Percentiles rank a stretch among this genome's conserved stretches.
Conservation (phyloP, 2,113 vertebrate genomes). For the Cryptotis parvus region DNA sequence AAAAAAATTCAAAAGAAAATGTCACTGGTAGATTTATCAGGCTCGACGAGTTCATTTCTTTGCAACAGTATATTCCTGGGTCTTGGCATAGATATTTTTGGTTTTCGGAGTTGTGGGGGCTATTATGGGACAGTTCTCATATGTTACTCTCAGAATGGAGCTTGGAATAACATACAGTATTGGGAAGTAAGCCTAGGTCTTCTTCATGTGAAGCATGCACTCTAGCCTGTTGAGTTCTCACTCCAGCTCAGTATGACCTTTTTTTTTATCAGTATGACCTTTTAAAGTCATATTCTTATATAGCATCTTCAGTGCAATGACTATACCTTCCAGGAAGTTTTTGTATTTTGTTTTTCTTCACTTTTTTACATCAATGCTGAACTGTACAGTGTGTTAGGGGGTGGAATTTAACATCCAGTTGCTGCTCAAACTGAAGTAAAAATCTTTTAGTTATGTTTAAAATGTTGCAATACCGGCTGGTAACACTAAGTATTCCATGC, state of each 20-base stretch:
- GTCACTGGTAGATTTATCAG: not conserved
- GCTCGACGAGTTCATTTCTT: not conserved
- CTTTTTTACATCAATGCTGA: slow-evolving; percentile 42
- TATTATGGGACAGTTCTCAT: no score
- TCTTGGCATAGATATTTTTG: not conserved
- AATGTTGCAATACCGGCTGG: not conserved
- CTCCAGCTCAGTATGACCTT: no score
- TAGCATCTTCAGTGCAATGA: not conserved
- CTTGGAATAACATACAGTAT: no score
- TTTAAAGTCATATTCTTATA: not conserved
- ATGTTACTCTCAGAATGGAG: no score
- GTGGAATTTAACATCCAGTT: slow-evolving; percentile 38
- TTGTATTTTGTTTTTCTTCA: not conserved
- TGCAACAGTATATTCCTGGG: not conserved
- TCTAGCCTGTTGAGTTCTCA: no score
- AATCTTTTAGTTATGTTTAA: slow-evolving; percentile 22
- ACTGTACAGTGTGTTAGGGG: not conserved
- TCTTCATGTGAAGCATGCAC: no score
- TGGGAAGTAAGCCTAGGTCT: no score
- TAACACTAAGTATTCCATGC: not conserved
- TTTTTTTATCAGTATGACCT: not conserved
- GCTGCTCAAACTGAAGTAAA: slow-evolving; percentile 48
- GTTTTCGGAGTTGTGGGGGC: not conserved
- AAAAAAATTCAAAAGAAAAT: not conserved
- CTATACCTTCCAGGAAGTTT: slow-evolving; percentile 7